Evolutionary conservation across 1,140 invertebrate species (phyloP).

Genomic region (Teleogryllus occipitalis): DNA sequence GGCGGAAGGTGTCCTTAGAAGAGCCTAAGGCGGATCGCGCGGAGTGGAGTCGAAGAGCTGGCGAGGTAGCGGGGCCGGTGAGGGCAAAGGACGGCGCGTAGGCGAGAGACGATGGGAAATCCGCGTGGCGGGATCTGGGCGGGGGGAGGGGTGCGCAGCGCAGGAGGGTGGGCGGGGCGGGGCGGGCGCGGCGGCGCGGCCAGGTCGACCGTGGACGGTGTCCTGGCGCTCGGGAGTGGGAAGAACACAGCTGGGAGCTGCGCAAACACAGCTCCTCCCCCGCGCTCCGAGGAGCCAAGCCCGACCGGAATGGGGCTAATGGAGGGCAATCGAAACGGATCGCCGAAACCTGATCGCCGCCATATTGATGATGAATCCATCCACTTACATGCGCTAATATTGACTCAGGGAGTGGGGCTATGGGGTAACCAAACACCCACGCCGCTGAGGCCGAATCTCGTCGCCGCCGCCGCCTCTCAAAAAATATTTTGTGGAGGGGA

Average conservation of each 20-base stretch:
- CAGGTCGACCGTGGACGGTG: neutral
- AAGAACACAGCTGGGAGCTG: neutral
- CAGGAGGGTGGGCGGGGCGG: too few relatives aligned
- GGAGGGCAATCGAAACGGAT: constrained; percentile 19
- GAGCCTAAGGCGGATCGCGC: too few relatives aligned
- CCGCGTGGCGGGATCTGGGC: neutral
- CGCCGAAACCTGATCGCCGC: constrained; percentile 23
- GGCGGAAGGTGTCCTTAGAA: too few relatives aligned
- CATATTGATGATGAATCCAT: constrained; percentile 24
- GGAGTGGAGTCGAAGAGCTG: too few relatives aligned
- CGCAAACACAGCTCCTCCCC: neutral
- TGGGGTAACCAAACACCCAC: constrained; percentile 7
- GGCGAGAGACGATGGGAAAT: too few relatives aligned
- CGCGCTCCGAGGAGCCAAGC: neutral
- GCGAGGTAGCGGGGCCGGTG: too few relatives aligned
- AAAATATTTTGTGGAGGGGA: neutral
- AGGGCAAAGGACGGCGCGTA: too few relatives aligned
- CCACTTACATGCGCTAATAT: constrained; percentile 24
- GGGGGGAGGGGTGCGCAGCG: neutral
- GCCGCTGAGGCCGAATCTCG: neutral
- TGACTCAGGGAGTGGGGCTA: constrained; percentile 20
- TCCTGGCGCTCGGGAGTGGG: neutral
- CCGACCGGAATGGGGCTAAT: constrained; percentile 22
- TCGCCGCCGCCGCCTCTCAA: neutral
- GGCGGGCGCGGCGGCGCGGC: too few relatives aligned